A percentile compares a stretch with the other conserved stretches of the same genome.
Evolutionary conservation across 2,797 vertebrate species (phyloP).

Genomic region (Ctenopoma kingsleyae): DNA sequence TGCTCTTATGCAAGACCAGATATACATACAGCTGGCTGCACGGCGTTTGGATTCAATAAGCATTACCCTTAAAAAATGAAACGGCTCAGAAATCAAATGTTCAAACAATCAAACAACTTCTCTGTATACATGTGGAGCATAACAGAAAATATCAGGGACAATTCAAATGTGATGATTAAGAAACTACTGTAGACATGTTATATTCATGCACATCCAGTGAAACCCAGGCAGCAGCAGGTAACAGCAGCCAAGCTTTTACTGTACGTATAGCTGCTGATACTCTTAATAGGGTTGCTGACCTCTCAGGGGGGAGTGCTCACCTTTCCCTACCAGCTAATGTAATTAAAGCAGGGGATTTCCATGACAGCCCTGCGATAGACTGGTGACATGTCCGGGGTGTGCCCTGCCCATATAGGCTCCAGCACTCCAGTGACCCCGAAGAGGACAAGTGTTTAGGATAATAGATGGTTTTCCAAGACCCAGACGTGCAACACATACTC

Average conservation of each 20-base stretch:
- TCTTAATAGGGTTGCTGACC: constrained; percentile 33
- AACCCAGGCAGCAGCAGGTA: background rate
- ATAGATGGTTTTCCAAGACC: background rate
- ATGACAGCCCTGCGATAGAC: background rate
- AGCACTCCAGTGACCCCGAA: no score
- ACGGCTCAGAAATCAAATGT: constrained; percentile 4
- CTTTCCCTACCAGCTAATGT: constrained; percentile 25
- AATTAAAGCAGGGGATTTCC: constrained; percentile 28
- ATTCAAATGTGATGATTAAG: background rate
- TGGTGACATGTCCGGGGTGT: no score
- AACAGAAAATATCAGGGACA: background rate
- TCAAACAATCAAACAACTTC: constrained; percentile 14
- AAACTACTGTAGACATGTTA: background rate
- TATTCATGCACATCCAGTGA: background rate
- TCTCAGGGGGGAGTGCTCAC: constrained; percentile 11
- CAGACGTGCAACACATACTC: background rate
- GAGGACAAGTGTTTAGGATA: no score
- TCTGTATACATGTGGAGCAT: background rate
- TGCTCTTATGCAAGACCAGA: constrained; percentile 20
- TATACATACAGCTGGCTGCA: background rate
- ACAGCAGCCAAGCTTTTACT: constrained; percentile 3
- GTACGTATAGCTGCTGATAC: constrained; percentile 31
- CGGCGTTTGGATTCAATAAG: background rate
- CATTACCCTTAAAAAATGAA: background rate
- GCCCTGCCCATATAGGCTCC: no score